These are phyloP conservation scores for Carettochelys insculpta DNA, from an alignment of 2,113 vertebrate genomes.

Conservation along the genomic window DNA sequence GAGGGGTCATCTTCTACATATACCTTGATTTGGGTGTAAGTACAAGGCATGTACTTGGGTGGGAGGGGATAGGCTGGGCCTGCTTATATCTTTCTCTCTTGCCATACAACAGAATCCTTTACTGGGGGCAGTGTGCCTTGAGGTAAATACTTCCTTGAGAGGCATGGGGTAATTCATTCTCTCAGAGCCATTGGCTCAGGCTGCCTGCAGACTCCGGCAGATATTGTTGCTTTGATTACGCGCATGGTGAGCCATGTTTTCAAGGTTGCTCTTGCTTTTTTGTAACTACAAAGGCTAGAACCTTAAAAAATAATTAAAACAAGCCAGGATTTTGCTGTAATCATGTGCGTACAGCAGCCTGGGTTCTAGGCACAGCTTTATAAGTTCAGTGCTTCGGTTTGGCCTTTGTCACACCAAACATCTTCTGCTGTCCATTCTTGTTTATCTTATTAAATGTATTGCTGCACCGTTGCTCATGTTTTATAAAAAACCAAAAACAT, in stretches of 20 bases:
- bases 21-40: background rate
- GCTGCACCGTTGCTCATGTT: too few relatives aligned
- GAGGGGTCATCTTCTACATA: background rate
- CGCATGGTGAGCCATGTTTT: background rate
- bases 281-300: background rate
- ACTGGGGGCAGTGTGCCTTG: background rate
- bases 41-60: background rate
- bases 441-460: background rate
- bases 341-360: background rate
- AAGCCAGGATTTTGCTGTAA: background rate
- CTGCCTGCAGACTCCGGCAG: background rate
- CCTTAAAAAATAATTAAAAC: background rate
- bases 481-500: background rate
- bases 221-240: background rate
- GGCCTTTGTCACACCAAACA: background rate
- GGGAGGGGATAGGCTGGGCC: background rate
- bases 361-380: background rate
- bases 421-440: background rate
- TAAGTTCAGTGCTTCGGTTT: background rate
- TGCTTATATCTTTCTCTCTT: background rate
- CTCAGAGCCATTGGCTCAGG: background rate
- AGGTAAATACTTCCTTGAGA: background rate
- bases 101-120: background rate
- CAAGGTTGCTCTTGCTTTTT: background rate
- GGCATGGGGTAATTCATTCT: background rate